These are phyloP conservation scores for Oscheius sp. DNA, from an alignment of 2,888 invertebrate genomes.

Conservation along the genomic window DNA sequence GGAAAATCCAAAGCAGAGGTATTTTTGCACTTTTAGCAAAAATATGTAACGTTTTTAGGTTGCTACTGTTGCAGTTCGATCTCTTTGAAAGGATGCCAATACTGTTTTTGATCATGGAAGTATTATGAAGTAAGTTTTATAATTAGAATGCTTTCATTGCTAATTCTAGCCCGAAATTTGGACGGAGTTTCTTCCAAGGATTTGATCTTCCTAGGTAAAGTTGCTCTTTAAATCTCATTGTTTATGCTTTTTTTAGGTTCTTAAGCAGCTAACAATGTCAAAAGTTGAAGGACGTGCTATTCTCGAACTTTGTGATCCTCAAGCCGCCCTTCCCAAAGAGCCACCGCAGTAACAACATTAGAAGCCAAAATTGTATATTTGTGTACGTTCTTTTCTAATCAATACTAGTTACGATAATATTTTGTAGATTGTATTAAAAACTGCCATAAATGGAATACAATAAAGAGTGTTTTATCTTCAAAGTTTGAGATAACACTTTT, in stretches of 20 bases:
- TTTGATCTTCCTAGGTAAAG: too few species aligned
- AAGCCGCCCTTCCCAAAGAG: constrained; percentile 39
- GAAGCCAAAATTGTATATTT: constrained; percentile 9
- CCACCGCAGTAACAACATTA: neutral
- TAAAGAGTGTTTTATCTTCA: neutral
- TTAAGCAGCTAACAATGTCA: constrained; percentile 87
- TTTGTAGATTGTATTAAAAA: neutral
- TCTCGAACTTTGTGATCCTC: constrained; percentile 78
- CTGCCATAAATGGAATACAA: neutral
- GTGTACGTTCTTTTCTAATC: too few species aligned
- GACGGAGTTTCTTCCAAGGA: constrained; percentile 87
- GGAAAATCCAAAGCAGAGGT: constrained; percentile 85
- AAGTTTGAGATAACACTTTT: neutral
- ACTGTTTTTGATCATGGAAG: constrained; percentile 83
- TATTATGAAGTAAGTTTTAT: constrained; percentile 75
- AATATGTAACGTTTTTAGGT: too few species aligned
- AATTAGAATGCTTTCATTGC: neutral
- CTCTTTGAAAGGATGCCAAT: constrained; percentile 69
- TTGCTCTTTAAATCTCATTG: too few species aligned
- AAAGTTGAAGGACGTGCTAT: constrained; percentile 91
- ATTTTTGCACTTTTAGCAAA: neutral
- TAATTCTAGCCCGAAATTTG: constrained; percentile 75
- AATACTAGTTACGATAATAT: neutral
- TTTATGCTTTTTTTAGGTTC: constrained; percentile 80
- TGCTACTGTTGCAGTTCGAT: constrained; percentile 58